Base-by-base conservation (phyloP, 2,888 invertebrate species). In the Tenodera sinensis region DNA sequence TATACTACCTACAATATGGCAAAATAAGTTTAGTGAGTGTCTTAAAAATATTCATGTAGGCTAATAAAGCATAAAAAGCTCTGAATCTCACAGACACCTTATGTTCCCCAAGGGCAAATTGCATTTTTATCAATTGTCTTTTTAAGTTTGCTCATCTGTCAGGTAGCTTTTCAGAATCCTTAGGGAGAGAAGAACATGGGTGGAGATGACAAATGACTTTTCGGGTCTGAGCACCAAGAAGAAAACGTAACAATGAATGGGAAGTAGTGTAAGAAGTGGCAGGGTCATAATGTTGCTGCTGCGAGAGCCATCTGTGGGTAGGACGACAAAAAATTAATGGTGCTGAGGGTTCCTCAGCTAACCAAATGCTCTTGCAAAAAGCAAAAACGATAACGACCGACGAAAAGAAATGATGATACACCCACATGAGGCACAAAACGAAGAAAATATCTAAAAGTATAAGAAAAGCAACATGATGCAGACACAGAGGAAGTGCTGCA, bases 321-420 rank as follows among this genome's bases (percentile, higher is more conserved):
- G 83, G 12, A 82, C 81, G 82, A 82, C 87, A 87, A 87, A 87
- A 87, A 87, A 83, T 83, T 83, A 87, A 83, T 87, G 87, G 54
- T 71, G 54, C 25, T 25, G 54, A 42, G 25, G 87, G 15, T 83
- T 34, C 87, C 83, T 83, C 87, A 83, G 87, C 87, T 87, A 87
- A 83, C 87, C 87, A 87, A 87, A 87, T 87, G 87, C 27, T 87
- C 27, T 87, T 87, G 87, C 87, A 87, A 87, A 87, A 87, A 87
- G 83, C 27, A 83, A 20, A 81, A 71, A 71, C 54, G 54, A 71
- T 71, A 71, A 71, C 54, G 54, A 71, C 20, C 54, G 25, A 71
- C 54, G 54, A 25, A 71, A 71, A 71, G 54, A 71, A 71, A 20
- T 71, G 54, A 4, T 20, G 54, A 71, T 71, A 25, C 4, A 71